Base-by-base conservation (phyloP, 2,797 vertebrate genomes). In the Phaenicophaeus curvirostris region DNA sequence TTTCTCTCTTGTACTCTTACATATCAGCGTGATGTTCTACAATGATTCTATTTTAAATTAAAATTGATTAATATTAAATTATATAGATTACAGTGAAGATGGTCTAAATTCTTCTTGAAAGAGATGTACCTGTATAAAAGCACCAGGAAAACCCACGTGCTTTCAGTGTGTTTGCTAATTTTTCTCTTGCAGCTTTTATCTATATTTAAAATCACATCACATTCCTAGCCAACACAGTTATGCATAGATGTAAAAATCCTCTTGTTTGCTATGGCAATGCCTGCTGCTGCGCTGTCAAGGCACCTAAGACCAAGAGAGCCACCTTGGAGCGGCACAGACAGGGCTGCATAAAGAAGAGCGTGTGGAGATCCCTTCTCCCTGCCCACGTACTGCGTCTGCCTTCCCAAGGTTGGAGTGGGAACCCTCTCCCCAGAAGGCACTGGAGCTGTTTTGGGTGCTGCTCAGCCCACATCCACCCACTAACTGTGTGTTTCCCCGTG, bases 401-500 rank as follows among this genome's bases (percentile, higher is more conserved):
- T n/a, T n/a, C n/a, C n/a, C n/a, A n/a, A n/a, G n/a, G n/a, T n/a
- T n/a, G n/a, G n/a, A n/a, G n/a, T n/a, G n/a, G n/a, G n/a, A n/a
- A 69, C 55, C 12, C 31, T 37, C 25, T 57, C 28, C 42, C 15
- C 0, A 1, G 37, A 18, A 37, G 37, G 25, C 33, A 9, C 37
- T 20, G 25, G 31, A 61, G 74, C 31, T 2, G 1, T 28, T 42
- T 35, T 1, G 2, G 63, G 65, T 13, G 33, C 69, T 75, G 74
- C 44, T 55, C 35, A 59, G 41, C 48, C 55, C 16, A 3, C 33
- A 19, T 6, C n/a, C n/a, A 5, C 62, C 20, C 44, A 31, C 42
- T 0, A 1, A 50, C 51, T 23, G 20, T 2, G 0, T 10, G 33
- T 54, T 19, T 61, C 17, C n/a, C 58, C 6, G 0, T 2, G 17